These are phyloP conservation scores for Daptonema setosum DNA, from an alignment of 2,888 invertebrate species.

Conservation along the genomic window DNA sequence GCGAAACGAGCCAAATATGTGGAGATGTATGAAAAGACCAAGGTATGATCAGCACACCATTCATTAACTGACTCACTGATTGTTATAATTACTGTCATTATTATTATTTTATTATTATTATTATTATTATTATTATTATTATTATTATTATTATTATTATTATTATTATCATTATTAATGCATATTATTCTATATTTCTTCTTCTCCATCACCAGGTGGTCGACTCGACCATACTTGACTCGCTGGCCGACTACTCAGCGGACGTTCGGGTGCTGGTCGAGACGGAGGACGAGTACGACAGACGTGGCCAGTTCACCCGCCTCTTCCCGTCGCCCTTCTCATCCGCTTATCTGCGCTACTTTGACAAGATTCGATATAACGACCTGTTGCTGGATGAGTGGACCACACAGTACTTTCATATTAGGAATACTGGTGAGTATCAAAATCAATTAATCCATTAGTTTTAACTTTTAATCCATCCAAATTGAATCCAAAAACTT, in stretches of 20 bases:
- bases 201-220: too few relatives aligned
- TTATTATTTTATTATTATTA: too few relatives aligned
- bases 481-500: too few relatives aligned
- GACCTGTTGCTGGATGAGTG: slow-evolving; percentile 29
- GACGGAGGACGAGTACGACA: slow-evolving; percentile 31
- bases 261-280: slow-evolving; percentile 29
- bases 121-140: too few relatives aligned
- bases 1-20: slow-evolving; percentile 10
- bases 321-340: slow-evolving; percentile 30
- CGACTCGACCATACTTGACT: not conserved
- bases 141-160: too few relatives aligned
- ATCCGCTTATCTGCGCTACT: slow-evolving; percentile 29
- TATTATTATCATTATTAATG: too few relatives aligned
- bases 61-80: not conserved
- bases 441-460: too few relatives aligned
- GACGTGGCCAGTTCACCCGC: slow-evolving; percentile 31
- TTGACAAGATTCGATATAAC: slow-evolving; percentile 29
- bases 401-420: slow-evolving; percentile 25
- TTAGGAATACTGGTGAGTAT: slow-evolving; percentile 25
- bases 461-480: too few relatives aligned
- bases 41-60: not conserved
- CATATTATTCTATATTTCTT: too few relatives aligned
- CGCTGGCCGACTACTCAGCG: slow-evolving; percentile 17
- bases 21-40: not conserved
- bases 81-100: too few relatives aligned